Percentiles rank a stretch among this genome's conserved stretches.
Conservation (phyloP, 2,888 invertebrate genomes). For the Conops quadrifasciatus region DNA sequence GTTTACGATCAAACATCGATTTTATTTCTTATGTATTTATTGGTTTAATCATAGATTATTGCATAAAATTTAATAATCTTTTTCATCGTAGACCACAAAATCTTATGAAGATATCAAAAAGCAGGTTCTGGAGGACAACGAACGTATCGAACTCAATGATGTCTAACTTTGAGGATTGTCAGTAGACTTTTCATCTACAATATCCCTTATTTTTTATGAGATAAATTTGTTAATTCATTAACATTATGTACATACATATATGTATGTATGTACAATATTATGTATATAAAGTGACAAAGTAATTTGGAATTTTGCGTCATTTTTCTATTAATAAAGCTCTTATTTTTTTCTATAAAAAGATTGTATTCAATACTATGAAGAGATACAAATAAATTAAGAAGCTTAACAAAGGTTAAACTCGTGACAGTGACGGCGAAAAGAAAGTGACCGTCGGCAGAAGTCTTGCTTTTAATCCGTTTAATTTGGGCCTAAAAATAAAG, state of each 20-base stretch:
- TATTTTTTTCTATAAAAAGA: background rate
- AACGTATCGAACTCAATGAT: conserved; percentile 50
- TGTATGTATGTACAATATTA: too few species aligned
- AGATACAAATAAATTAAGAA: too few species aligned
- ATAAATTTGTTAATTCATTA: background rate
- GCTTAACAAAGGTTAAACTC: too few species aligned
- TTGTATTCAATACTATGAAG: conserved; percentile 18
- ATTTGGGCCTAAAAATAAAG: too few species aligned
- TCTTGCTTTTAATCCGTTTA: too few species aligned
- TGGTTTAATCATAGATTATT: background rate
- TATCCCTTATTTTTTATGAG: background rate
- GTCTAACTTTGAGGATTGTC: conserved; percentile 41
- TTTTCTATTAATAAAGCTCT: too few species aligned
- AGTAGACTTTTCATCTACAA: background rate
- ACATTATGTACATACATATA: too few species aligned
- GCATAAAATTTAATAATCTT: background rate
- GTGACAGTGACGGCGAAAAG: too few species aligned
- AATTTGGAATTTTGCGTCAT: too few species aligned
- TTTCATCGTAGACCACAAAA: conserved; percentile 52
- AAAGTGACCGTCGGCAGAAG: too few species aligned
- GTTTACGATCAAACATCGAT: too few species aligned
- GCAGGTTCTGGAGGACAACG: conserved; percentile 56
- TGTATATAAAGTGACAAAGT: too few species aligned
- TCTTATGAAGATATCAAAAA: conserved; percentile 63
- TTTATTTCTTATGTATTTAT: conserved; percentile 1